Conservation (phyloP, 2,888 invertebrate species). For the Pammene fasciana region DNA sequence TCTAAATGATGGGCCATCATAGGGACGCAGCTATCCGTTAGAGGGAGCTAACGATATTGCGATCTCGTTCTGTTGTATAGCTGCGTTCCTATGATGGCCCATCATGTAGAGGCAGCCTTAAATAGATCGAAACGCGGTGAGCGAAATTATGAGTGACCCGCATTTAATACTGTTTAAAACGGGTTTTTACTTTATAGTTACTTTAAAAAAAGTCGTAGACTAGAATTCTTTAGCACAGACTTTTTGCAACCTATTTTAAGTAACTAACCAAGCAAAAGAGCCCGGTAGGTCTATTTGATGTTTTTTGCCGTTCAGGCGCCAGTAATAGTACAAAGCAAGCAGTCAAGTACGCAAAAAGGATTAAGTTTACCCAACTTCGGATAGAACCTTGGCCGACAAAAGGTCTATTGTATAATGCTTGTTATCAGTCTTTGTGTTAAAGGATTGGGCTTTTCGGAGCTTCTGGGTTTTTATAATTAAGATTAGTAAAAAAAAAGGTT, state of each 20-base stretch:
- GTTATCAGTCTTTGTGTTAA: slow-evolving; percentile 37
- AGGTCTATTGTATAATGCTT: slow-evolving; percentile 40
- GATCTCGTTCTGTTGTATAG: too few species aligned
- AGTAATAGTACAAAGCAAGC: slow-evolving; percentile 15
- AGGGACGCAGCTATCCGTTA: too few species aligned
- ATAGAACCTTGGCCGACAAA: slow-evolving; percentile 46
- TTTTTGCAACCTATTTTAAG: background rate
- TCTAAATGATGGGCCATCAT: too few species aligned
- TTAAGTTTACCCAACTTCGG: slow-evolving; percentile 63
- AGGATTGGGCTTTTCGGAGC: slow-evolving; percentile 34
- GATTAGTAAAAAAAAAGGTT: slow-evolving; percentile 3
- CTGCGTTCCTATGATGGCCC: too few species aligned
- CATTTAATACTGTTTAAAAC: too few species aligned
- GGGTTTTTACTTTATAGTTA: too few species aligned
- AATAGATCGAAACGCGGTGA: too few species aligned
- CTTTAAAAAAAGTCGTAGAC: too few species aligned
- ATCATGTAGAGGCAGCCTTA: too few species aligned
- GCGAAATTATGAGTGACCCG: too few species aligned
- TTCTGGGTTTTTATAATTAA: slow-evolving; percentile 28
- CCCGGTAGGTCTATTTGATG: background rate
- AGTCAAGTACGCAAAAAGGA: slow-evolving; percentile 55
- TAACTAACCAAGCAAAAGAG: slow-evolving; percentile 7
- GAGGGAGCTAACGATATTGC: too few species aligned
- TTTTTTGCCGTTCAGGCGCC: slow-evolving; percentile 25
- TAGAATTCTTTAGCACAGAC: too few species aligned